These are phyloP conservation scores for Epizoanthus scotinus DNA, from an alignment of 92 coral and sea anemone species.

Conservation along the genomic window DNA sequence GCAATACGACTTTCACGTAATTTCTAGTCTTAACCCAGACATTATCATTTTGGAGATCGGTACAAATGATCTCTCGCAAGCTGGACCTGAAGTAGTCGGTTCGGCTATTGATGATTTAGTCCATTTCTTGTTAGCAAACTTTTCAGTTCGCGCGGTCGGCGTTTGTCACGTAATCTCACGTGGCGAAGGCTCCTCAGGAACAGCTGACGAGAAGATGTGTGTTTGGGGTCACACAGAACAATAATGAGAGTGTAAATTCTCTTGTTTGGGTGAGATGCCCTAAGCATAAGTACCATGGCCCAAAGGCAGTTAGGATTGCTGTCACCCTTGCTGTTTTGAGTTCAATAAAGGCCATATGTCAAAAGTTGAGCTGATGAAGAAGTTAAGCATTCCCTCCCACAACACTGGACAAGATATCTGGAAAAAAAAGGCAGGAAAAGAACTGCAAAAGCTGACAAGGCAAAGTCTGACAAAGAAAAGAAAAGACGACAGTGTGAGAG, in stretches of 20 bases:
- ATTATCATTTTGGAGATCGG: not conserved
- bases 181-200: constrained; percentile 9
- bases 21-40: not conserved
- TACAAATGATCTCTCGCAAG: too few species aligned
- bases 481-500: constrained; percentile 9
- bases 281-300: constrained; percentile 24
- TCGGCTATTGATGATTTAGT: too few species aligned
- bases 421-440: not conserved
- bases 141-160: not conserved
- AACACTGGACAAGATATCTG: constrained; percentile 4
- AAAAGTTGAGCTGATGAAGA: not conserved
- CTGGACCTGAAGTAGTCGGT: too few species aligned
- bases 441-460: constrained; percentile 14
- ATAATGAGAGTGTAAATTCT: constrained; percentile 17
- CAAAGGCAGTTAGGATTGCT: not conserved
- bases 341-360: constrained; percentile 17
- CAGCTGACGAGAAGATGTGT: constrained; percentile 1
- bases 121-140: too few species aligned
- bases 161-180: not conserved
- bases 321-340: not conserved
- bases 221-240: constrained; percentile 17
- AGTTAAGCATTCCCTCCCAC: constrained; percentile 15
- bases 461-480: constrained; percentile 2
- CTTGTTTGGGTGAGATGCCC: constrained; percentile 24
- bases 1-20: too few species aligned